Base-by-base conservation (phyloP, 2,113 vertebrate genomes). In the Strix uralensis region DNA sequence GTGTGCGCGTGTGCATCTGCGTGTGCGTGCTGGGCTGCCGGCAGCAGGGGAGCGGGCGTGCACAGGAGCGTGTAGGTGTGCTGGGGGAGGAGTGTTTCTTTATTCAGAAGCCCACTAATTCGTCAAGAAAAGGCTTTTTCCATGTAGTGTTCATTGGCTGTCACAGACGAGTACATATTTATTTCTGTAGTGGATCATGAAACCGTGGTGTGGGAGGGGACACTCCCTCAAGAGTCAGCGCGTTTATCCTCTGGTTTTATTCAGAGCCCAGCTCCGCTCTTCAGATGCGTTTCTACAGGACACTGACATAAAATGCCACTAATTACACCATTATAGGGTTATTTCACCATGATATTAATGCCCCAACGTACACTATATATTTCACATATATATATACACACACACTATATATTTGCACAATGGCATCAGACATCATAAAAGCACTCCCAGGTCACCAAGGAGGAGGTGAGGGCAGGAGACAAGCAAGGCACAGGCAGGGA, bases 161-260 rank as follows among this genome's bases (percentile, higher is more conserved):
- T 11, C 61, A 34, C 65, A 54, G 66, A 15, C 1, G 2, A 38
- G 36, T 4, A 12, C 32, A 0, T 16, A 11, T 17, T 42, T 16
- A 52, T 62, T 38, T 47, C 81, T 32, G 30, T 0, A 23, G 61
- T 40, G 15, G 34, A 5, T 61, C 42, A 3, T 6, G 11, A 21
- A 40, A 7, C 34, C 6, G 0, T 4, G 12, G 47, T 4, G 78
- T 40, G 26, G 91, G 83, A 74, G 29, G 81, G 65, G 51, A 47
- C 1, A 0, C 18, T 71, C 23, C 42, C 30, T 22, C 3, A 1
- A 9, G 11, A 17, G 5, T 3, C 4, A 14, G 52, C 5, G 2
- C 27, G 38, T n/a, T 47, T 17, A 29, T 40, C 52, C 74, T 54
- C 62, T 34, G 59, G 17, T 32, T 86, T 63, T 66, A 6, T 15